Evolutionary conservation across 2,888 invertebrate species (phyloP).

Genomic region (Dexiosoma caninum): DNA sequence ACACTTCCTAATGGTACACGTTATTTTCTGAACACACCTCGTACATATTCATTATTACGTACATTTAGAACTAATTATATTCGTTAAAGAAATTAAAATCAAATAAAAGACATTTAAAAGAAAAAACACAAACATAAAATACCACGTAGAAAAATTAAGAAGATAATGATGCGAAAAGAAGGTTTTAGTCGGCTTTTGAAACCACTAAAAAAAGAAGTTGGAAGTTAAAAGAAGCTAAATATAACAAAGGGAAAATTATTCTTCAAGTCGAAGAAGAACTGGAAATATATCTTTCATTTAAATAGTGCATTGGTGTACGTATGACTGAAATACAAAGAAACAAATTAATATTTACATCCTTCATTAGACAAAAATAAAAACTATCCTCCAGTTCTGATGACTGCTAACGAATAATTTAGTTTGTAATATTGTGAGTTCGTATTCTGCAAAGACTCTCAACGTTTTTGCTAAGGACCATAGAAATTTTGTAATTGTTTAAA

Average conservation of each 20-base stretch:
- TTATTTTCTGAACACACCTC: background rate
- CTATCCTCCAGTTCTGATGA: background rate
- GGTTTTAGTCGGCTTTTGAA: background rate
- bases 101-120: background rate
- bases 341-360: no score
- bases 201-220: background rate
- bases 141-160: background rate
- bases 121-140: background rate
- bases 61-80: conserved; percentile 15
- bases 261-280: no score
- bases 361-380: background rate
- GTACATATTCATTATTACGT: background rate
- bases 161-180: background rate
- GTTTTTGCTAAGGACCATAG: no score
- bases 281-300: no score
- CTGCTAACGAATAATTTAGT: background rate
- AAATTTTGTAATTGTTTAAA: no score
- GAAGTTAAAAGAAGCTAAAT: background rate
- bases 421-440: no score
- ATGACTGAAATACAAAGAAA: no score
- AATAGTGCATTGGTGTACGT: no score
- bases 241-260: no score
- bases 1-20: background rate
- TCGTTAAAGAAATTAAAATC: conserved; percentile 17
- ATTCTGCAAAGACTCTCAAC: no score